Evolutionary conservation across 2,888 invertebrate species (phyloP).

Genomic region (Tipula confusa): DNA sequence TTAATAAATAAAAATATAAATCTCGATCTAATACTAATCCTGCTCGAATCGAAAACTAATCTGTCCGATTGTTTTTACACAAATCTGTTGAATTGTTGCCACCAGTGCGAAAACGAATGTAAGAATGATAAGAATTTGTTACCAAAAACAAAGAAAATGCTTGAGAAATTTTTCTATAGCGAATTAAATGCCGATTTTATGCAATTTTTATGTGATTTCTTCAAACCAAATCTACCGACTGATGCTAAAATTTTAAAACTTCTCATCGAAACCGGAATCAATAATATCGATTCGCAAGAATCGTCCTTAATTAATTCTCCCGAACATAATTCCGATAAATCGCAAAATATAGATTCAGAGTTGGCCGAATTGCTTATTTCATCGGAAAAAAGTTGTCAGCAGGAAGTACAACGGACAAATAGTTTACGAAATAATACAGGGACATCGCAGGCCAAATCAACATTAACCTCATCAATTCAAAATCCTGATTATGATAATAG

Average conservation of each 20-base stretch:
- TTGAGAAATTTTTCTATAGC: conserved; percentile 49
- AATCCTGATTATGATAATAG: neutral
- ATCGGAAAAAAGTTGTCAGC: conserved; percentile 48
- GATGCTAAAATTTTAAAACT: conserved; percentile 68
- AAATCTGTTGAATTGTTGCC: conserved; percentile 52
- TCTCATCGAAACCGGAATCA: conserved; percentile 71
- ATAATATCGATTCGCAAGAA: conserved; percentile 49
- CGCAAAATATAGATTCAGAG: conserved; percentile 50
- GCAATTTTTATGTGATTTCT: conserved; percentile 51
- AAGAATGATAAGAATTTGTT: conserved; percentile 47
- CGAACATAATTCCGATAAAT: conserved; percentile 46
- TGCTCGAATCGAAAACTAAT: conserved; percentile 48
- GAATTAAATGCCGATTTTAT: conserved; percentile 47
- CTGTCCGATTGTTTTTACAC: conserved; percentile 50
- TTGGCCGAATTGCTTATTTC: conserved; percentile 48
- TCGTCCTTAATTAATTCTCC: conserved; percentile 48
- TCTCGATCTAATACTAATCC: conserved; percentile 47
- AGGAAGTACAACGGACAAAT: conserved; percentile 46
- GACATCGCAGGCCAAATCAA: conserved; percentile 42
- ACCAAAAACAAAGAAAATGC: conserved; percentile 46
- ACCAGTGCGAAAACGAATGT: conserved; percentile 47
- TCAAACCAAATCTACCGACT: conserved; percentile 59
- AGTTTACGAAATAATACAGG: conserved; percentile 44
- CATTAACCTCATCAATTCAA: conserved; percentile 37
- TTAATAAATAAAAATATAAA: conserved; percentile 48